Conservation (phyloP, 2,113 vertebrate species). For the Ptilorrhoa leucosticta region DNA sequence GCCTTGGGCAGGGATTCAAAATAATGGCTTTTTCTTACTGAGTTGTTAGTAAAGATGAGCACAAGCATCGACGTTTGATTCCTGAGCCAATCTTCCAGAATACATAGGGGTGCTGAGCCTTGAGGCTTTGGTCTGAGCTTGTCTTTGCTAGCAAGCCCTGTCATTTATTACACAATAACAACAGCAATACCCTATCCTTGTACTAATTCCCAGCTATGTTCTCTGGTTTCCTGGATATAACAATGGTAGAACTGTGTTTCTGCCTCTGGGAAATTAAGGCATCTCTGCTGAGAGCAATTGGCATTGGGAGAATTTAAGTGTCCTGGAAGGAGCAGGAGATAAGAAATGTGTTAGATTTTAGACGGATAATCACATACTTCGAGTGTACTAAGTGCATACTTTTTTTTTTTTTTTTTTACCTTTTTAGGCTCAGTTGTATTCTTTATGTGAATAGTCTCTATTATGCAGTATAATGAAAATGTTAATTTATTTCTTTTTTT, state of each 20-base stretch:
- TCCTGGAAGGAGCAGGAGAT: not conserved
- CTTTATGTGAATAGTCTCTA: not conserved
- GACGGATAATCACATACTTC: not conserved
- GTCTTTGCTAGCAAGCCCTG: not conserved
- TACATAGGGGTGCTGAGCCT: accelerated
- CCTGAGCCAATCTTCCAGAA: not conserved
- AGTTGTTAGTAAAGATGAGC: not conserved
- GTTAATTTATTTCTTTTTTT: not conserved
- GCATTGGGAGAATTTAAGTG: not conserved
- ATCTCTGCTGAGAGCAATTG: not conserved
- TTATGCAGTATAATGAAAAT: not conserved
- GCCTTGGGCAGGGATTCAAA: not conserved
- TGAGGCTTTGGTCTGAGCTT: not conserved
- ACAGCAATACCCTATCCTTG: not conserved
- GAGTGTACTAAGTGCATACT: not conserved
- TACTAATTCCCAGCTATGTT: not conserved
- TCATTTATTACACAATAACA: not conserved
- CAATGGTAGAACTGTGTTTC: not conserved
- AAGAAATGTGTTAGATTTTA: not conserved
- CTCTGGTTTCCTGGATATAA: not conserved
- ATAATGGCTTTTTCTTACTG: not conserved
- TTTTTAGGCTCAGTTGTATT: not conserved
- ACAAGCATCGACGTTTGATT: not conserved
- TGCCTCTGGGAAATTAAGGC: not conserved
- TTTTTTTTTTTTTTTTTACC: not conserved